Percentiles rank a stretch among this genome's conserved stretches.
These are phyloP conservation scores for Scaptomyza polygonia DNA, from an alignment of 2,888 invertebrate genomes.

Conservation along the genomic window DNA sequence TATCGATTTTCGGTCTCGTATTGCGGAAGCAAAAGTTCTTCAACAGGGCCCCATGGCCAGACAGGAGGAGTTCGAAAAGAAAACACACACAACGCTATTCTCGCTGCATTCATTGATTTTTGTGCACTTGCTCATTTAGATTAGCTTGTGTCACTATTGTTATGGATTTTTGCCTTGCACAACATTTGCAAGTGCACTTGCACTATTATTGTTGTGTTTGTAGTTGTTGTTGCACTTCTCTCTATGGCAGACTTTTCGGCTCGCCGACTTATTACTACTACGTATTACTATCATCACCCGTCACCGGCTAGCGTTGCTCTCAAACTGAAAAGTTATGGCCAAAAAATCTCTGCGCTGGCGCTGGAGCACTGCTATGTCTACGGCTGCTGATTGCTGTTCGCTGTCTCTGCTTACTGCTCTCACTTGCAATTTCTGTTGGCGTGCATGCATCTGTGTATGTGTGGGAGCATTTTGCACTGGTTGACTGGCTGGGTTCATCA, in stretches of 20 bases:
- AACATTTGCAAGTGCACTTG: constrained; percentile 45
- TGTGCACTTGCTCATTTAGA: constrained; percentile 5
- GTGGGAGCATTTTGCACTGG: constrained; percentile 57
- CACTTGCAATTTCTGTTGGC: constrained; percentile 60
- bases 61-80: constrained; percentile 30
- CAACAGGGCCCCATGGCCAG: constrained; percentile 57
- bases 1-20: constrained; percentile 80
- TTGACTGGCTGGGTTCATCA: constrained; percentile 44
- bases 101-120: constrained; percentile 13
- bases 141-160: constrained; percentile 2
- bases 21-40: constrained; percentile 75
- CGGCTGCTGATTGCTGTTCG: constrained; percentile 20
- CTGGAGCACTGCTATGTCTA: constrained; percentile 50
- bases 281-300: constrained; percentile 76
- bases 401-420: constrained; percentile 33
- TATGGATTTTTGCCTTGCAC: constrained; percentile 32
- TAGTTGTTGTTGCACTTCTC: constrained; percentile 42
- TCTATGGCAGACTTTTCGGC: constrained; percentile 51
- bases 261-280: constrained; percentile 73
- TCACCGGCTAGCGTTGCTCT: constrained; percentile 78
- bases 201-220: constrained; percentile 20
- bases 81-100: constrained; percentile 13
- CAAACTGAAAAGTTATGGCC: constrained; percentile 75
- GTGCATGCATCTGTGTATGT: constrained; percentile 13
- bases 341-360: constrained; percentile 77